phyloP scores from a whole-genome alignment of 2,888 invertebrate species.

The Magallana nippona region DNA sequence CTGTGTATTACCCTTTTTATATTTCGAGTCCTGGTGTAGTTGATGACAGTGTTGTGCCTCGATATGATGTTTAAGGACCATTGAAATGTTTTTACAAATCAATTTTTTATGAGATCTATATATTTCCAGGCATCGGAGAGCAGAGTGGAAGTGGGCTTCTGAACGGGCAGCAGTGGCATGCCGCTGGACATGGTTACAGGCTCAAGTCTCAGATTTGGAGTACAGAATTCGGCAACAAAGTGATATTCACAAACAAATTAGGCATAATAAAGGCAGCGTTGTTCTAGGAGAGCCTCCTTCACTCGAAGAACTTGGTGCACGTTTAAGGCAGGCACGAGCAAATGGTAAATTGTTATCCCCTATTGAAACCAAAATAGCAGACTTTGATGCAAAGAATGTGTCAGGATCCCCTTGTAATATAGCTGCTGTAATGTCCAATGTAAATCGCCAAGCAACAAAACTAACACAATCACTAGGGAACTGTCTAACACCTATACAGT shows the following conservation, averaged over 20 bases:
- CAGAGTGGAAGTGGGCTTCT: conserved; percentile 82
- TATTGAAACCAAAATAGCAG: conserved; percentile 57
- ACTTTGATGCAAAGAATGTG: conserved; percentile 58
- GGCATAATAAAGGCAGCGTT: conserved; percentile 84
- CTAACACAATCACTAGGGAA: conserved; percentile 74
- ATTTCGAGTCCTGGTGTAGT: too few relatives aligned
- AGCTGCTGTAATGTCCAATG: conserved; percentile 73
- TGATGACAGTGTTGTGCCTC: too few relatives aligned
- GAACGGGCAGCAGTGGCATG: conserved; percentile 91
- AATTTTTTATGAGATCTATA: not conserved
- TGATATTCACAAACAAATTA: conserved; percentile 85
- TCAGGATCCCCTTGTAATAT: conserved; percentile 72
- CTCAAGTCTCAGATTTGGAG: conserved; percentile 95
- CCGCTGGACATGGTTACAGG: conserved; percentile 94
- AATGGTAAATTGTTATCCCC: conserved; percentile 50
- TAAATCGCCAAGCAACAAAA: conserved; percentile 74
- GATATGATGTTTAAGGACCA: too few relatives aligned
- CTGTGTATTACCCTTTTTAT: too few relatives aligned
- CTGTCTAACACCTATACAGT: conserved; percentile 70
- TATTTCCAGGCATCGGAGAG: conserved; percentile 80
- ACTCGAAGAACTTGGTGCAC: conserved; percentile 59
- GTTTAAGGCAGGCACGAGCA: conserved; percentile 49
- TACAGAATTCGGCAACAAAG: conserved; percentile 93
- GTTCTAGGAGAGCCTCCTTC: conserved; percentile 75
- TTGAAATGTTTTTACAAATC: too few relatives aligned